Evolutionary conservation across 2,797 vertebrate species (phyloP).

Genomic region (Pampus argenteus): DNA sequence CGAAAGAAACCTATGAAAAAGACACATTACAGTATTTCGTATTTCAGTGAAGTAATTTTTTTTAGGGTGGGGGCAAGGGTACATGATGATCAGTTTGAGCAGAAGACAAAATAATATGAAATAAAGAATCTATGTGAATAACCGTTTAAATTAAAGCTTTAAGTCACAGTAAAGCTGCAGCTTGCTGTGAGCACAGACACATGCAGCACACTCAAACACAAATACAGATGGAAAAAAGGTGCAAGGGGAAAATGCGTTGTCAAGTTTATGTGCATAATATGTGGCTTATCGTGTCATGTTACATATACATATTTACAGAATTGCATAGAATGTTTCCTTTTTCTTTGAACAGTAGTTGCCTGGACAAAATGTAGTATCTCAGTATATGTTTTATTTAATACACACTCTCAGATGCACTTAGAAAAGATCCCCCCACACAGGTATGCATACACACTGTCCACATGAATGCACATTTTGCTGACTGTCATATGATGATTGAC

Average conservation of each 20-base stretch:
- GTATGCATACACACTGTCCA: conserved; percentile 19
- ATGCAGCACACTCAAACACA: conserved; percentile 18
- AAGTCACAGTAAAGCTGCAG: conserved; percentile 37
- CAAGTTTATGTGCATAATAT: conserved; percentile 4
- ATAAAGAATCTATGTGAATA: conserved; percentile 17
- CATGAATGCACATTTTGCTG: conserved; percentile 47
- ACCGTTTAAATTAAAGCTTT: conserved; percentile 49
- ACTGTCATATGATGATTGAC: conserved; percentile 69
- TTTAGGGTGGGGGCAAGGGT: background rate
- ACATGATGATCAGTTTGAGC: background rate
- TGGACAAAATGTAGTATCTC: background rate
- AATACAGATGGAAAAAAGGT: background rate
- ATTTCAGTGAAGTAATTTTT: conserved; percentile 1
- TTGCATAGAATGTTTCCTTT: conserved; percentile 9
- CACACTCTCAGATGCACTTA: conserved; percentile 2
- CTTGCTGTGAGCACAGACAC: background rate
- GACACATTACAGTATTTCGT: background rate
- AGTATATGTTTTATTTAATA: conserved; percentile 20
- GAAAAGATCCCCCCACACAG: conserved; percentile 25
- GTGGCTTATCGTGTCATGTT: conserved; percentile 10
- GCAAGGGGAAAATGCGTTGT: conserved; percentile 6
- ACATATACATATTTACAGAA: background rate
- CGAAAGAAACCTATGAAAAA: conserved; percentile 13
- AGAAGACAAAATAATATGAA: conserved; percentile 22
- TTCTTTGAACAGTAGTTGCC: background rate